Evolutionary conservation across 2,888 invertebrate species (phyloP).

Genomic region (Tenthredo amoena): DNA sequence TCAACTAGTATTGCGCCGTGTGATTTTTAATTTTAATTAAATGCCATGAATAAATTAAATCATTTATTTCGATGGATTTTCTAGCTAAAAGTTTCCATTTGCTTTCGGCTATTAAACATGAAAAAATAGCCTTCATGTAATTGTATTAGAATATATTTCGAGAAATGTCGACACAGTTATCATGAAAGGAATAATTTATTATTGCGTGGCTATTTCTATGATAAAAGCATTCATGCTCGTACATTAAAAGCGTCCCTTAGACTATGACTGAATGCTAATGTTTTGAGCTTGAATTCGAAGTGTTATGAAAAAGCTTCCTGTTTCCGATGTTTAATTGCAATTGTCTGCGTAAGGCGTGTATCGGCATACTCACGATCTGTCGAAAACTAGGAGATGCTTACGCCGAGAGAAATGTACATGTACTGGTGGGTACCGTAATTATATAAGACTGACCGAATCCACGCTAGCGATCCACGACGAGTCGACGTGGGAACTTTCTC

Average conservation of each 20-base stretch:
- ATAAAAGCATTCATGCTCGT: neutral
- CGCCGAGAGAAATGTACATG: neutral
- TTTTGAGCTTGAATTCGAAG: neutral
- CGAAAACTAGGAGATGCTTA: neutral
- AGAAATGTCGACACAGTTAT: too few species aligned
- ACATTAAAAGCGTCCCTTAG: neutral
- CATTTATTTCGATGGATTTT: too few species aligned
- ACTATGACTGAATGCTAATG: neutral
- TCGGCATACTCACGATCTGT: neutral
- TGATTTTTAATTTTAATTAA: neutral
- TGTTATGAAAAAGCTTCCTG: neutral
- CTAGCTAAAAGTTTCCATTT: too few species aligned
- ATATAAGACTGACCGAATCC: constrained; percentile 23
- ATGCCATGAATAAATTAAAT: too few species aligned
- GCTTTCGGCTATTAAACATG: too few species aligned
- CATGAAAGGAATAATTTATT: too few species aligned
- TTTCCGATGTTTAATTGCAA: neutral
- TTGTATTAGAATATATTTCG: too few species aligned
- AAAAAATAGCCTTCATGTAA: too few species aligned
- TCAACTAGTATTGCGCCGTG: neutral
- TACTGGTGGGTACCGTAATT: constrained; percentile 29
- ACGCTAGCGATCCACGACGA: neutral
- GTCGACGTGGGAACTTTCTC: constrained; percentile 20
- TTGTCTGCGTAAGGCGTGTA: neutral
- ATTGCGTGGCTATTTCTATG: neutral